Evolutionary conservation across 2,888 invertebrate genomes (phyloP), one percentile per base, ranked within the genome.

Genomic region (Sipha maydis): DNA sequence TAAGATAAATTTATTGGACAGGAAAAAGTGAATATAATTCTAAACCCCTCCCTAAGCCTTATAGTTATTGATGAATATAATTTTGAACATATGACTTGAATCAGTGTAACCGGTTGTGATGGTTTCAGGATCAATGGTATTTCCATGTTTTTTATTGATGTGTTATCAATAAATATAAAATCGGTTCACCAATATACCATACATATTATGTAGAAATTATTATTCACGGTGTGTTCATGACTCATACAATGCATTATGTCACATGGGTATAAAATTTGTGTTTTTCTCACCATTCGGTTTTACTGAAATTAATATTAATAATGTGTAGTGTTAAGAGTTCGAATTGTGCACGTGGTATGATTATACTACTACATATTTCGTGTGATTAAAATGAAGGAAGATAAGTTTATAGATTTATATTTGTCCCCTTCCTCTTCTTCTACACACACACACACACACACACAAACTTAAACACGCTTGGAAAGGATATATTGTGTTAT

Each of bases 1-100:
- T 14, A 14, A 85, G 25, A 84, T 84, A 61, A 75, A 61, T 84
- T 56, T 56, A 76, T 76, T 84, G 21, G 76, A 76, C 84, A 75
- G 54, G n/a, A 48, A 48, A 71, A 71, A 73, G 71, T 48, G 25
- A 21, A 61, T 17, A 9, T 2, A 61, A 1, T 28, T 5, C 8
- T n/a, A n/a, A 78, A 25, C 25, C 14, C n/a, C 28, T 31, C 28
- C 71, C 17, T 8, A 41, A 31, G 25, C 25, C 3, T 7, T 7
- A 25, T 25, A 61, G 61, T 21, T 61, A 25, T 25, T 21, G 61
- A 7, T 21, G 3, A 19, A 61, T 25, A 25, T 61, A 19, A 25
- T 61, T 25, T 61, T 25, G 61, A 61, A 61, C 14, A 14, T 61
- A 25, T 7, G 21, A 61, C 21, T 25, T 56, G 8, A 61, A 61